A percentile compares a stretch with the other conserved stretches of the same genome.
Evolutionary conservation across 2,797 vertebrate genomes (phyloP).

Genomic region (Florisuga fusca): DNA sequence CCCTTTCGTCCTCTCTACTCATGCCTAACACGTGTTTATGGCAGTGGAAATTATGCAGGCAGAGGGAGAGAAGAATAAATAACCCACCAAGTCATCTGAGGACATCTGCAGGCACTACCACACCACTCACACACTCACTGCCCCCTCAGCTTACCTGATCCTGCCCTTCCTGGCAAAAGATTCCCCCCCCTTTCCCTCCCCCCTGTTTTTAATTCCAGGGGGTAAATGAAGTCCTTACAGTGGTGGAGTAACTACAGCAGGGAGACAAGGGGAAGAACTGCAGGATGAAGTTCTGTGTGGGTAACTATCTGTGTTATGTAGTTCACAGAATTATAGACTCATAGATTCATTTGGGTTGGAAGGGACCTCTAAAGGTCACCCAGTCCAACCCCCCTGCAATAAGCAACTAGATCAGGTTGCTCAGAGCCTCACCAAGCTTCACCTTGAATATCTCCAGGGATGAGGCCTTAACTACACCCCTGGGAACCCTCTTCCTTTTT

Average conservation of each 20-base stretch:
- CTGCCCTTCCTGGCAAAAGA: background rate
- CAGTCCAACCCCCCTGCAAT: too few relatives aligned
- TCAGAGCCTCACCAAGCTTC: too few relatives aligned
- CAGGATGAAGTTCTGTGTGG: background rate
- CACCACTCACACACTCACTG: background rate
- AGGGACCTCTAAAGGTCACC: too few relatives aligned
- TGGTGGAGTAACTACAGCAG: background rate
- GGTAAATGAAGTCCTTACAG: background rate
- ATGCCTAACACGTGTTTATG: background rate
- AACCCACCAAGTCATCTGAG: conserved; percentile 25
- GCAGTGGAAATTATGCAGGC: background rate
- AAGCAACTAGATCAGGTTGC: too few relatives aligned
- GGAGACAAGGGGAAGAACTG: background rate
- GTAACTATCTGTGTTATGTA: background rate
- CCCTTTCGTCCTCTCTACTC: background rate
- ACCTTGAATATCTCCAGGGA: too few relatives aligned
- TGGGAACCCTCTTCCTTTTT: too few relatives aligned
- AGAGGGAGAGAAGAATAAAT: conserved; percentile 23
- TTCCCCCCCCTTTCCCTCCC: too few relatives aligned
- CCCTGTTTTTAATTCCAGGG: background rate
- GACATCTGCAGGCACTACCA: background rate
- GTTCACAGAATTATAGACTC: too few relatives aligned
- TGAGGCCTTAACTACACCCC: too few relatives aligned
- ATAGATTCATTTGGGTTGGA: too few relatives aligned
- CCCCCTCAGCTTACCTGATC: background rate